phyloP scores from a whole-genome alignment of 92 coral and sea anemone genomes.

The Palythoa grandis region DNA sequence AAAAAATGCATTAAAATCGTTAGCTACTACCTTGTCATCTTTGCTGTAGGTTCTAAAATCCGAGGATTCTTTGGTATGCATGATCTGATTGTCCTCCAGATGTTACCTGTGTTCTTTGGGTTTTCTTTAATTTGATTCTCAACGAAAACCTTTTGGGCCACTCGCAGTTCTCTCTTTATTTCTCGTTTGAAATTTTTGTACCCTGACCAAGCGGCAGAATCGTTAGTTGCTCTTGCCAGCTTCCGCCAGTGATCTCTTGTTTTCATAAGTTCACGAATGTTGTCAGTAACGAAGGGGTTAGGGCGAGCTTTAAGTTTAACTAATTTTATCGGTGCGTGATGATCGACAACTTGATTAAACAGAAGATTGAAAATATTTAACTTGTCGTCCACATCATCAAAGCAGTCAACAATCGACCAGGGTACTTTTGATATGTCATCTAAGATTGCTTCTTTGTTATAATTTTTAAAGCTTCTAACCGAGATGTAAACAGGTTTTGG shows the following conservation, averaged over 20 bases:
- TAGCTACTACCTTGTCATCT: slow-evolving; percentile 29
- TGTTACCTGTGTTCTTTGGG: slow-evolving; percentile 22
- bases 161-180: too few relatives aligned
- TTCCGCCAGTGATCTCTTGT: background rate
- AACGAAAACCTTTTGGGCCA: slow-evolving; percentile 44
- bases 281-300: slow-evolving; percentile 5
- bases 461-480: slow-evolving; percentile 39
- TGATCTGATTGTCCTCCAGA: slow-evolving; percentile 43
- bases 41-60: slow-evolving; percentile 26
- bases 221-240: slow-evolving; percentile 25
- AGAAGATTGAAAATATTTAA: slow-evolving; percentile 2
- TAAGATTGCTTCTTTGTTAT: slow-evolving; percentile 29
- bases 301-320: slow-evolving; percentile 21
- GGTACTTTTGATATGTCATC: slow-evolving; percentile 29
- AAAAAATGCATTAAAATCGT: slow-evolving; percentile 28
- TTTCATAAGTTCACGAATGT: slow-evolving; percentile 20
- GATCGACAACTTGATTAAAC: slow-evolving; percentile 23
- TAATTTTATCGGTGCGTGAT: background rate
- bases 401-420: slow-evolving; percentile 31
- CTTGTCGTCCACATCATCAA: slow-evolving; percentile 5
- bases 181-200: too few relatives aligned
- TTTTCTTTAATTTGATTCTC: slow-evolving; percentile 23
- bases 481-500: slow-evolving; percentile 46
- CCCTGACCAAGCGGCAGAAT: slow-evolving; percentile 50
- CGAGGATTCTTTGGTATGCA: slow-evolving; percentile 41